Evolutionary conservation across 1,140 invertebrate species (phyloP).

Genomic region (Drosophila guanche): DNA sequence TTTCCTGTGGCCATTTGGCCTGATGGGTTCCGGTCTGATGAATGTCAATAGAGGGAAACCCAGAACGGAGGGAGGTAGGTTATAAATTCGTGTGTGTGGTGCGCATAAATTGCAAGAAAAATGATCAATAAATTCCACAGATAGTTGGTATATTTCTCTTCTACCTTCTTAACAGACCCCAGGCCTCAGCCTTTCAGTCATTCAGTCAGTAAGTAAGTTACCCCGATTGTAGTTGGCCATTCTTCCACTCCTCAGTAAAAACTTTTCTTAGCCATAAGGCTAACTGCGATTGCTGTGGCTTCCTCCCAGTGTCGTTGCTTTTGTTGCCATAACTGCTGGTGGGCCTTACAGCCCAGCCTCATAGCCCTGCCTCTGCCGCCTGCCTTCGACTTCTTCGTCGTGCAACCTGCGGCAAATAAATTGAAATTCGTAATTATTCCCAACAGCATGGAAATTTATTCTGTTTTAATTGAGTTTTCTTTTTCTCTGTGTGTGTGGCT

Average conservation of each 20-base stretch:
- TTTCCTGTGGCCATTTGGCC: conserved; percentile 16
- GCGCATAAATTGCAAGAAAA: not conserved
- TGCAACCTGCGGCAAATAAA: conserved; percentile 77
- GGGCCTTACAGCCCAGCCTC: not conserved
- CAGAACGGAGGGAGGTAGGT: not conserved
- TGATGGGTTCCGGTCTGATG: conserved; percentile 23
- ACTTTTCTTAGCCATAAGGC: conserved; percentile 48
- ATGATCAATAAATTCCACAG: not conserved
- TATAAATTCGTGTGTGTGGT: not conserved
- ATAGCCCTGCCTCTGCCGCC: conserved; percentile 16
- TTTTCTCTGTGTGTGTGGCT: conserved; percentile 54
- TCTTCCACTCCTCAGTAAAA: conserved; percentile 14
- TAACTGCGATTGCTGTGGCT: conserved; percentile 46
- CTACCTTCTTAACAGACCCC: conserved; percentile 30
- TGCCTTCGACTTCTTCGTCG: conserved; percentile 46
- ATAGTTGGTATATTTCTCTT: not conserved
- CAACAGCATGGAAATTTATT: conserved; percentile 80
- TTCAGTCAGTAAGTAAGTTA: conserved; percentile 53
- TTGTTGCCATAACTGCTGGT: conserved; percentile 45
- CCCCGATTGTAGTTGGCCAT: conserved; percentile 32
- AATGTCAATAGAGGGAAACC: conserved; percentile 10
- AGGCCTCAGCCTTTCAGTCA: conserved; percentile 34
- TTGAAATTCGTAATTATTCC: conserved; percentile 82
- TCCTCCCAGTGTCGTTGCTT: conserved; percentile 41
- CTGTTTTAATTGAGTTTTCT: conserved; percentile 81